Percentiles rank a stretch among this genome's conserved stretches.
These are phyloP conservation scores for Hephaestus fuliginosus DNA, from an alignment of 2,797 vertebrate genomes.

Conservation along the genomic window DNA sequence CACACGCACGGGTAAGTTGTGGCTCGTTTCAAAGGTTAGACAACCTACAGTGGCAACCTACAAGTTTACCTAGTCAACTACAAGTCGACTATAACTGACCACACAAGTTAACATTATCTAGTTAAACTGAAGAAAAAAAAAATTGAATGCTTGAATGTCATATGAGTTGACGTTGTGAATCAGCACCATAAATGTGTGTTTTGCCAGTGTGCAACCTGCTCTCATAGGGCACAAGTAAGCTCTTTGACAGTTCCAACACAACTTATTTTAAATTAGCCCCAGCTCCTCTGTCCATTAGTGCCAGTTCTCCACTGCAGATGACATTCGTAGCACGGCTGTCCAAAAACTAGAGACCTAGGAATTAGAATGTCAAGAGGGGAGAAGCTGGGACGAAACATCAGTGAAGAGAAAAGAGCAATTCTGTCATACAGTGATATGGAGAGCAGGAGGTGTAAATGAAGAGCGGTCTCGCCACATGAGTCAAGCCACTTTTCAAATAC, in stretches of 20 bases:
- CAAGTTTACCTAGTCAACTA: too few relatives aligned
- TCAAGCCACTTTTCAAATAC: slow-evolving; percentile 26
- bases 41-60: too few relatives aligned
- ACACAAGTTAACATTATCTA: too few relatives aligned
- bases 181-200: too few relatives aligned
- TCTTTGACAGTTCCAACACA: not conserved
- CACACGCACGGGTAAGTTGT: too few relatives aligned
- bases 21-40: too few relatives aligned
- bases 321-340: slow-evolving; percentile 20
- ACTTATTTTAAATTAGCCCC: slow-evolving; percentile 13
- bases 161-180: too few relatives aligned
- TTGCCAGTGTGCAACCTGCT: not conserved
- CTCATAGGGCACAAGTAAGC: not conserved
- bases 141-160: too few relatives aligned
- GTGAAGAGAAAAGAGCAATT: slow-evolving; percentile 2
- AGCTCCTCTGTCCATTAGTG: too few relatives aligned
- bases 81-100: too few relatives aligned
- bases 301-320: slow-evolving; percentile 3
- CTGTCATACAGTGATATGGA: slow-evolving; percentile 14
- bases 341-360: slow-evolving; percentile 16
- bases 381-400: slow-evolving; percentile 15
- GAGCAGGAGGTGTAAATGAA: slow-evolving; percentile 41
- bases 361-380: slow-evolving; percentile 21
- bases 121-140: too few relatives aligned
- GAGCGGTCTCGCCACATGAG: slow-evolving; percentile 24